phyloP scores from a whole-genome alignment of 2,888 invertebrate genomes.

The Balanococcus diminutus region DNA sequence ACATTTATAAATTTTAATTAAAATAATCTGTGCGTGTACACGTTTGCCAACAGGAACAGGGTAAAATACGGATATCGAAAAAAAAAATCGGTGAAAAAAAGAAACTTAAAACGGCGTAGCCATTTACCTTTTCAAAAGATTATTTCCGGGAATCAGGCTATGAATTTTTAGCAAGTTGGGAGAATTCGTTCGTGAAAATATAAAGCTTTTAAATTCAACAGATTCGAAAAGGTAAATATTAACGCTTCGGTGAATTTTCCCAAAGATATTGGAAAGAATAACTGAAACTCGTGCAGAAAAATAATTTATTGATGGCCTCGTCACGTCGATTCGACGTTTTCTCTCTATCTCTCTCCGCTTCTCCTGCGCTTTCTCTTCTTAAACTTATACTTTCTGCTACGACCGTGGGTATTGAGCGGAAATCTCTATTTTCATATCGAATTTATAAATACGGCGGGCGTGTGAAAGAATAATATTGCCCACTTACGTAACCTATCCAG shows the following conservation, averaged over 20 bases:
- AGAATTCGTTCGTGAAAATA: conserved; percentile 27
- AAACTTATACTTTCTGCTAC: neutral
- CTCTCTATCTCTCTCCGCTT: neutral
- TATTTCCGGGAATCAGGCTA: conserved; percentile 27
- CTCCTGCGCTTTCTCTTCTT: neutral
- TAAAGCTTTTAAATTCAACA: conserved; percentile 31
- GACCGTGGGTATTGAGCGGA: neutral
- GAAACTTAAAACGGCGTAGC: neutral
- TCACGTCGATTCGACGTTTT: conserved; percentile 17
- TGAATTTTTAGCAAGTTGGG: conserved; percentile 15
- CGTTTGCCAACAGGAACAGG: neutral
- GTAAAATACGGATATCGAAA: neutral
- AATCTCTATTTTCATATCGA: neutral
- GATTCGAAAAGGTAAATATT: conserved; percentile 31
- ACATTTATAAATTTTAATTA: conserved; percentile 19
- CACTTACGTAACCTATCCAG: neutral
- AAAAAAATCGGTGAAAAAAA: neutral
- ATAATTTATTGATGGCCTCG: conserved; percentile 23
- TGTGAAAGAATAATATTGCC: neutral
- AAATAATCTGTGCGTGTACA: neutral
- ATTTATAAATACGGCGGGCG: neutral
- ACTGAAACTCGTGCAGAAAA: conserved; percentile 31
- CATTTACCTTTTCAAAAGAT: neutral
- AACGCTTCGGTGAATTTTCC: conserved; percentile 23
- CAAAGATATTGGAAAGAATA: conserved; percentile 31